A percentile compares a stretch with the other conserved stretches of the same genome.
Evolutionary conservation across 2,888 invertebrate species (phyloP).

Genomic region (Coleophora deauratella): DNA sequence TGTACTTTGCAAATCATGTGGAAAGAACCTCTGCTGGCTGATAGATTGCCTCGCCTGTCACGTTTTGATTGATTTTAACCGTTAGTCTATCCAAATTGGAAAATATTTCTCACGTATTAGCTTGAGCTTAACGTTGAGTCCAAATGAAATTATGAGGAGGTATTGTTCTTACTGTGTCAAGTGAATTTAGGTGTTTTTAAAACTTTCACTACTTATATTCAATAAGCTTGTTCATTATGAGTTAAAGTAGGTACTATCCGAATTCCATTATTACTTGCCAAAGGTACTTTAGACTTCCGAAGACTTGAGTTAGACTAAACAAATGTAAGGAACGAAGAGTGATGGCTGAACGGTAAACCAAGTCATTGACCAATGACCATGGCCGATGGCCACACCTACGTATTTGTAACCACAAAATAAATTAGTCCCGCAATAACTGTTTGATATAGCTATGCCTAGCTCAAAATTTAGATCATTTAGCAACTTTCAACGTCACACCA

Average conservation of each 20-base stretch:
- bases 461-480: too few species aligned
- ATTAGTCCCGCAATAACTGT: constrained; percentile 43
- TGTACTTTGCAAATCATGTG: constrained; percentile 36
- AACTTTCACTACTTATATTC: too few species aligned
- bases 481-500: too few species aligned
- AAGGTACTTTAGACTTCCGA: too few species aligned
- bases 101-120: constrained; percentile 5
- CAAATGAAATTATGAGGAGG: neutral
- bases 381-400: constrained; percentile 43
- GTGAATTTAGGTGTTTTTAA: too few species aligned
- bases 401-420: constrained; percentile 16
- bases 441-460: constrained; percentile 34
- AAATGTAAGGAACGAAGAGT: constrained; percentile 8
- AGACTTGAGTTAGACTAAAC: too few species aligned
- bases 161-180: too few species aligned
- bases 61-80: constrained; percentile 2
- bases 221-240: too few species aligned
- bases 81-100: constrained; percentile 1
- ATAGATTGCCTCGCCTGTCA: constrained; percentile 22
- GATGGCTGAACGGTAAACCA: constrained; percentile 45
- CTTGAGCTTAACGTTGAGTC: neutral
- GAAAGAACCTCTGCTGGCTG: constrained; percentile 28
- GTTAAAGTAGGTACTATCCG: too few species aligned
- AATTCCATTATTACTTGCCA: too few species aligned
- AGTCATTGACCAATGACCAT: constrained; percentile 53